These are phyloP conservation scores for Papilio polyxenes DNA, from an alignment of 1,140 invertebrate species.

Conservation along the genomic window DNA sequence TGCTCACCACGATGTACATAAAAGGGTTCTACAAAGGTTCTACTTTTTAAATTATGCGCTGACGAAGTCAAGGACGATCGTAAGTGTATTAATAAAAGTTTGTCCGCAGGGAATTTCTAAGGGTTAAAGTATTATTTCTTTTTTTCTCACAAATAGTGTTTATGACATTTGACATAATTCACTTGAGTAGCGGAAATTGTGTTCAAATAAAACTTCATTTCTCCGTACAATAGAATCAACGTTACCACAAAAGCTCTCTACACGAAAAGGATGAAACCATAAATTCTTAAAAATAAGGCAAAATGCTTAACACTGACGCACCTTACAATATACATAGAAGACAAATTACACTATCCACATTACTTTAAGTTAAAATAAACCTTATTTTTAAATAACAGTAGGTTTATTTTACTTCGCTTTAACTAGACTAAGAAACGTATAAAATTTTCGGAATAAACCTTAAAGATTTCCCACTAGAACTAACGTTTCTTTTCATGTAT, in stretches of 20 bases:
- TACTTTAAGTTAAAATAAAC: not conserved
- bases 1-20: too few species aligned
- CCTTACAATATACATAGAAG: slow-evolving; percentile 27
- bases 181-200: not conserved
- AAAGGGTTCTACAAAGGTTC: too few species aligned
- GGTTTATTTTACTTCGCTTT: not conserved
- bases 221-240: slow-evolving; percentile 15
- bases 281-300: slow-evolving; percentile 38
- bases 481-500: slow-evolving; percentile 36
- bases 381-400: not conserved
- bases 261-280: slow-evolving; percentile 29
- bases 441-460: slow-evolving; percentile 22
- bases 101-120: too few species aligned
- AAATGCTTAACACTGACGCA: slow-evolving; percentile 24
- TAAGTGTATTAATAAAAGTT: too few species aligned
- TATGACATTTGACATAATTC: slow-evolving; percentile 18
- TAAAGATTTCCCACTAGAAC: slow-evolving; percentile 38
- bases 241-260: slow-evolving; percentile 26
- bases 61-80: too few species aligned
- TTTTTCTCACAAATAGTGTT: not conserved
- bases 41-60: too few species aligned
- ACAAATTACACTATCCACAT: slow-evolving; percentile 26
- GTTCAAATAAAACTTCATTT: not conserved
- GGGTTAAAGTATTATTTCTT: not conserved
- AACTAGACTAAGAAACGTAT: not conserved